Evolutionary conservation across 1,140 invertebrate species (phyloP).

Genomic region (Musca domestica): DNA sequence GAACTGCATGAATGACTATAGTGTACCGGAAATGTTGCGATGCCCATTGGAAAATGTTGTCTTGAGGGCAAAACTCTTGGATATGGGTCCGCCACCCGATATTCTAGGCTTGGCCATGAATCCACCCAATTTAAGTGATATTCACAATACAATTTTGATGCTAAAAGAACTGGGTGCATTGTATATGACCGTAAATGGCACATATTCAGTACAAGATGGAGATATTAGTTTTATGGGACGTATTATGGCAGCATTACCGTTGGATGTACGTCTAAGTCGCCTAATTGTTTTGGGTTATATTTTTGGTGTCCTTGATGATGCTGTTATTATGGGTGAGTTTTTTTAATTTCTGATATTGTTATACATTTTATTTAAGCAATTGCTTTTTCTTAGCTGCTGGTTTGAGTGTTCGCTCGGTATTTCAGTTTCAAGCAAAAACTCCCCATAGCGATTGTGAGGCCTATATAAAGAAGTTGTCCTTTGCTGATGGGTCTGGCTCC

Average conservation of each 20-base stretch:
- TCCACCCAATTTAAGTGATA: slow-evolving; percentile 81
- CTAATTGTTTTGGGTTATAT: slow-evolving; percentile 85
- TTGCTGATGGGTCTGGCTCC: slow-evolving; percentile 78
- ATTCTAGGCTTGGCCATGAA: slow-evolving; percentile 82
- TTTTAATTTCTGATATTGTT: background rate
- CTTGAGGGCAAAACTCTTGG: slow-evolving; percentile 78
- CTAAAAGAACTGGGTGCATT: slow-evolving; percentile 85
- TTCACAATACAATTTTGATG: slow-evolving; percentile 74
- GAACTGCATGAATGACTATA: slow-evolving; percentile 58
- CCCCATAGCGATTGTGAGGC: slow-evolving; percentile 62
- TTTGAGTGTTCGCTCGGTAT: slow-evolving; percentile 70
- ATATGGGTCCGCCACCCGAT: slow-evolving; percentile 80
- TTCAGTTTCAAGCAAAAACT: slow-evolving; percentile 55
- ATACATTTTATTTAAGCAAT: background rate
- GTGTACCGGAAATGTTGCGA: slow-evolving; percentile 74
- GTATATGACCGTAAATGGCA: slow-evolving; percentile 58
- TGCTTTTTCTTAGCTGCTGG: slow-evolving; percentile 64
- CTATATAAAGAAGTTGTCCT: slow-evolving; percentile 76
- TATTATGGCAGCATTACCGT: slow-evolving; percentile 77
- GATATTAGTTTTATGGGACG: slow-evolving; percentile 84
- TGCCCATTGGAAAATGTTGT: slow-evolving; percentile 81
- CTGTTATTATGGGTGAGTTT: slow-evolving; percentile 81
- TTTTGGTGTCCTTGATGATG: slow-evolving; percentile 80
- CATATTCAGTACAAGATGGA: slow-evolving; percentile 71
- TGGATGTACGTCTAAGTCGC: slow-evolving; percentile 80